Base-by-base conservation (phyloP, 2,888 invertebrate species). In the Junonia oenone region DNA sequence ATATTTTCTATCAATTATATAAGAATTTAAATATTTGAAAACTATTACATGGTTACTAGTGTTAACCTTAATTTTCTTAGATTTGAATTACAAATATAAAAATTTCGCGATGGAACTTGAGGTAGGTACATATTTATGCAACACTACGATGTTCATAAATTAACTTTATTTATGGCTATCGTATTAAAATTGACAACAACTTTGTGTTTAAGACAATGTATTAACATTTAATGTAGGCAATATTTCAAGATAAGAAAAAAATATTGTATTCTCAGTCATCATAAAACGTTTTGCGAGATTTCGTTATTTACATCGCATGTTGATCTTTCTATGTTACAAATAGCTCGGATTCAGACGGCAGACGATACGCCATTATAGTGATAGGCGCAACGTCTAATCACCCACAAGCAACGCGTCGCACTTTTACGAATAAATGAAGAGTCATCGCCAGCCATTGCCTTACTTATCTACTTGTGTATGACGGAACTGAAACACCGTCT, bases 371-470 rank as follows among this genome's bases (percentile, higher is more conserved):
- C 49, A 49, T 46, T 48, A 49, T 26, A 49, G 15, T 49, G 48
- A 40, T 40, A 55, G 26, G 46, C 29, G 35, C 51, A 45, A 48
- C 57, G 19, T 46, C 63, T 59, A 61, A 63, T 61, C 63, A 55
- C 50, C 62, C 49, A 68, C 59, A 61, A 62, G 52, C 46, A 57
- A 46, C 40, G 26, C 47, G 49, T 56, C 55, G 50, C 52, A 47
- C 51, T 62, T 64, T 67, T 61, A 62, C 62, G 65, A 59, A 63
- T 67, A 75, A 70, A 71, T 70, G 66, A 67, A 68, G 66, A 65
- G 65, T 67, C 73, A 75, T 75, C 73, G 71, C 63, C 69, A 64
- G 69, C 65, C 68, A 74, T 74, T 71, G 74, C 65, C 73, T 76
- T 75, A 71, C 70, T 69, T 71, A 61, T 63, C 62, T 65, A 66